Conservation (phyloP, 2,888 invertebrate genomes). For the Augiades crinisus region DNA sequence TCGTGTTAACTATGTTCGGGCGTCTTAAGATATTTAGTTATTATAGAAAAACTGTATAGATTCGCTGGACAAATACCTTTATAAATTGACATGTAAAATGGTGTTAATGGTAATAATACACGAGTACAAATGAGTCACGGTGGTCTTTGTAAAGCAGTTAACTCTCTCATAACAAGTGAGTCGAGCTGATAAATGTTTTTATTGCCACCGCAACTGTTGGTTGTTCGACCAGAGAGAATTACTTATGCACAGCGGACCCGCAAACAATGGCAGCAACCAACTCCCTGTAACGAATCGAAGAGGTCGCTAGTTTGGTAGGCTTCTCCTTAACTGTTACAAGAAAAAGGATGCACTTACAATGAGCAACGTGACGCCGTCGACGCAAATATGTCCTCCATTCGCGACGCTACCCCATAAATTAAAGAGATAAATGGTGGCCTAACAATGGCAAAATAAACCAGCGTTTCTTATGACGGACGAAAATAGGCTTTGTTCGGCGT, state of each 20-base stretch:
- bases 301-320: constrained; percentile 41
- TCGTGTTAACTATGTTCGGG: too few species aligned
- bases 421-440: constrained; percentile 74
- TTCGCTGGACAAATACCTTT: too few species aligned
- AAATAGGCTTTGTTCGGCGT: constrained; percentile 66
- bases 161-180: constrained; percentile 47
- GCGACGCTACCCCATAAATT: constrained; percentile 75
- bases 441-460: constrained; percentile 78
- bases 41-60: too few species aligned
- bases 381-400: constrained; percentile 70
- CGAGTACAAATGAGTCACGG: constrained; percentile 39
- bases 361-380: constrained; percentile 47
- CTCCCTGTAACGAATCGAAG: constrained; percentile 61
- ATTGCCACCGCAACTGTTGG: constrained; percentile 58
- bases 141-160: constrained; percentile 64
- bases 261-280: constrained; percentile 64
- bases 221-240: constrained; percentile 64
- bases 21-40: too few species aligned
- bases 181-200: constrained; percentile 61
- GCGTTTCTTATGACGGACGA: constrained; percentile 68
- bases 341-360: constrained; percentile 47
- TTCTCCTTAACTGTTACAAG: constrained; percentile 20
- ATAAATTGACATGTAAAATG: too few species aligned
- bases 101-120: neutral
- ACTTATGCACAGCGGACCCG: constrained; percentile 58